Evolutionary conservation across 2,888 invertebrate species (phyloP), one percentile per base, ranked within the genome.

Genomic region (Rugalucina vietnamica): DNA sequence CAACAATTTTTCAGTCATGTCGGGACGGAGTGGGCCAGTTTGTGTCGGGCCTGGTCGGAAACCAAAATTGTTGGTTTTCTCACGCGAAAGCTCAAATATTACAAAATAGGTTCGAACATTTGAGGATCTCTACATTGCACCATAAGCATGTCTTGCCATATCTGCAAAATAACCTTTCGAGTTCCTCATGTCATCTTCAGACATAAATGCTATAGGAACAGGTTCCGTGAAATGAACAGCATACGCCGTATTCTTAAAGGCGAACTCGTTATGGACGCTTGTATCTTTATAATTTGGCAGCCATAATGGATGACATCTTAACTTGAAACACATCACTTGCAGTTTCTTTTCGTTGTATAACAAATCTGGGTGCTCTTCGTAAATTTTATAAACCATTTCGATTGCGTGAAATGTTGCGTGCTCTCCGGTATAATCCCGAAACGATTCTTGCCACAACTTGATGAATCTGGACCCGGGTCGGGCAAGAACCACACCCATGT

Each of bases 311-410:
- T 93, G 93, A 70, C 93, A 93, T n/a, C 85, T 84, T 24, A 89
- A 83, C 39, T 89, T 83, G 76, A 90, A 93, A 82, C 93, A 93
- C 84, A 93, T 92, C 21, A 93, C 92, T 84, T 93, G 93, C 37
- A 93, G 83, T 34, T 87, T 89, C 10, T 85, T 79, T 50, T 93
- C 92, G 37, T 93, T 90, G 27, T 85, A 75, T 54, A 92, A 88
- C 27, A 89, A 81, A 32, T 91, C 87, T 0, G 93, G 93, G 78
- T 92, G 85, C 34, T 86, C 79, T 74, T 93, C 93, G 78, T 90
- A 90, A 29, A 86, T 73, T 74, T 88, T 89, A 73, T 88, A 91
- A 18, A 89, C 88, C 76, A 88, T 36, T 36, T 85, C 80, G 4
- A 90, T 43, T 5, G 89, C 87, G 65, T 91, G 89, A 73, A 85